These are phyloP conservation scores for Eupleurogrammus muticus DNA, from an alignment of 2,797 vertebrate species.

Conservation along the genomic window DNA sequence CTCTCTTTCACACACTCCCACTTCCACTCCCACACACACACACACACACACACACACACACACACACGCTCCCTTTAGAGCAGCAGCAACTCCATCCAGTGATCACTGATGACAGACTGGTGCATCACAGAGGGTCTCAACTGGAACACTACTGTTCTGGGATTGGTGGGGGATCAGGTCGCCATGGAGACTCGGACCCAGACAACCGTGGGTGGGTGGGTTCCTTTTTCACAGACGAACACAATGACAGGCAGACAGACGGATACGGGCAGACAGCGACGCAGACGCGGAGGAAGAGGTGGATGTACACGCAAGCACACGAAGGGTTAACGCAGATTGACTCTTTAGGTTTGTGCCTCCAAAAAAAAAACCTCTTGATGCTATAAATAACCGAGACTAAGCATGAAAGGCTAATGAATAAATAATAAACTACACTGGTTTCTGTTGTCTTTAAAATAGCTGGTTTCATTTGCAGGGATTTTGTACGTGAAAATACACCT, in stretches of 20 bases:
- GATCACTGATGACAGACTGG: conserved; percentile 65
- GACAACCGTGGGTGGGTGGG: conserved; percentile 71
- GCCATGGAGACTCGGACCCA: conserved; percentile 74
- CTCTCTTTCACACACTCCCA: not conserved
- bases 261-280: conserved; percentile 54
- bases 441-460: conserved; percentile 51
- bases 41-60: conserved; percentile 11
- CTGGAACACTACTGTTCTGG: conserved; percentile 66
- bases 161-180: conserved; percentile 74
- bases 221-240: conserved; percentile 56
- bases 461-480: conserved; percentile 50
- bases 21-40: not conserved
- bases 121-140: conserved; percentile 57
- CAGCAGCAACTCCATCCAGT: conserved; percentile 55
- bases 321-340: not conserved
- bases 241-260: conserved; percentile 58
- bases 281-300: conserved; percentile 31
- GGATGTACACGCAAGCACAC: conserved; percentile 13
- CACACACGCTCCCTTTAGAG: conserved; percentile 41
- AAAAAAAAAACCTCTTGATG: conserved; percentile 4
- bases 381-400: conserved; percentile 41
- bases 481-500: conserved; percentile 46
- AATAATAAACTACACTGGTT: conserved; percentile 53
- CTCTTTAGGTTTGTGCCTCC: conserved; percentile 8
- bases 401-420: conserved; percentile 48